phyloP scores from a whole-genome alignment of 2,797 vertebrate genomes.

The Protosalanx chinensis region DNA sequence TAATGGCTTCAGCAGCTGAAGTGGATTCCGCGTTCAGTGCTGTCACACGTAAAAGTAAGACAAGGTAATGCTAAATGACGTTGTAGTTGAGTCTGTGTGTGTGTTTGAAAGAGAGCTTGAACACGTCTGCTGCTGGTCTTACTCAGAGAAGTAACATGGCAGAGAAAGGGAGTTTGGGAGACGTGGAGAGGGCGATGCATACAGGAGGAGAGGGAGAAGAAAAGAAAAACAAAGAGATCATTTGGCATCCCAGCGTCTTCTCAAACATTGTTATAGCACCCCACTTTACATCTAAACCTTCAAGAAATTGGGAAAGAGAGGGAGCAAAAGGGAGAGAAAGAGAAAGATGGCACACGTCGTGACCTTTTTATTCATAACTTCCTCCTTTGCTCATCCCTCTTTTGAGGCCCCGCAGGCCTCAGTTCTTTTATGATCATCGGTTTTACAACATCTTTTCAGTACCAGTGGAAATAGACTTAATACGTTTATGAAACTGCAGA shows the following conservation, averaged over 20 bases:
- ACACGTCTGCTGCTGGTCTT: constrained; percentile 62
- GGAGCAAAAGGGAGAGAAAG: too few relatives aligned
- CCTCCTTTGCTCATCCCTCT: not conserved
- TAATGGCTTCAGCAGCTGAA: constrained; percentile 36
- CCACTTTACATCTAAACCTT: constrained; percentile 56
- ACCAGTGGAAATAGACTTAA: too few relatives aligned
- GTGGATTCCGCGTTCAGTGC: constrained; percentile 24
- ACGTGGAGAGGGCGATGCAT: constrained; percentile 10
- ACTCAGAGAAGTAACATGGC: constrained; percentile 61
- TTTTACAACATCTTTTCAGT: too few relatives aligned
- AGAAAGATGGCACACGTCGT: too few relatives aligned
- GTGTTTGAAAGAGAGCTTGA: constrained; percentile 41
- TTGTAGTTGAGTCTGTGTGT: constrained; percentile 1
- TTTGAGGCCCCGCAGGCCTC: not conserved
- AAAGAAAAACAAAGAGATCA: constrained; percentile 46
- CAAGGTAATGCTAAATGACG: not conserved
- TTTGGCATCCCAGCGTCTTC: constrained; percentile 59
- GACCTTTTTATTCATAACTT: too few relatives aligned
- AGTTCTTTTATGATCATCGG: too few relatives aligned
- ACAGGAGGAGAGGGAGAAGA: constrained; percentile 30
- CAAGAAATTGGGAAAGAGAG: too few relatives aligned
- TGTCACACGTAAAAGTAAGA: constrained; percentile 48
- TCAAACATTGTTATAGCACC: constrained; percentile 64
- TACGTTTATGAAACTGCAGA: too few relatives aligned
- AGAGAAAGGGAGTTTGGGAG: constrained; percentile 29